Percentiles rank a stretch among this genome's conserved stretches.
Evolutionary conservation across 2,113 vertebrate species (phyloP).

Genomic region (Melanerpes formicivorus): DNA sequence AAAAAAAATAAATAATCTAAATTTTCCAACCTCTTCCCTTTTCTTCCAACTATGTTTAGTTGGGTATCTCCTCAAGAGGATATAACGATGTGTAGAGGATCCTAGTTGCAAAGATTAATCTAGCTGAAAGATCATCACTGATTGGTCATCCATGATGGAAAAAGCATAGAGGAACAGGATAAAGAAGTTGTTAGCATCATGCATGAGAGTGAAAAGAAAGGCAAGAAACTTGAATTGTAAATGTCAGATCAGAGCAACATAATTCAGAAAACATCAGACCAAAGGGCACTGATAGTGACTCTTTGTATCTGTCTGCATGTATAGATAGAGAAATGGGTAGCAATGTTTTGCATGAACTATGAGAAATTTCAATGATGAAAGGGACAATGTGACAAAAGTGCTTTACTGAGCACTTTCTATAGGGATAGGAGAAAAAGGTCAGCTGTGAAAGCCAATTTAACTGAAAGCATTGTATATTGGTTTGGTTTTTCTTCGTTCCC

Average conservation of each 20-base stretch:
- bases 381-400: background rate
- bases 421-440: background rate
- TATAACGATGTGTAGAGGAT: background rate
- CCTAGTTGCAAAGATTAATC: background rate
- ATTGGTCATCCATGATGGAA: background rate
- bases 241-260: background rate
- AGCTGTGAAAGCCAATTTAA: background rate
- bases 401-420: background rate
- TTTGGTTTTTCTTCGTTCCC: too few relatives aligned
- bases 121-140: background rate
- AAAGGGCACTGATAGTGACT: background rate
- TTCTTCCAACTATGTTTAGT: background rate
- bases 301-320: background rate
- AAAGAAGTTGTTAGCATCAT: background rate
- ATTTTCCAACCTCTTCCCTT: background rate
- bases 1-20: background rate
- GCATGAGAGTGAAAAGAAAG: background rate
- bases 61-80: background rate
- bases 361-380: background rate
- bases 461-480: background rate
- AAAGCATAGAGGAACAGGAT: background rate
- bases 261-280: background rate
- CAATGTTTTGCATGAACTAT: background rate
- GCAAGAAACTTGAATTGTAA: background rate
- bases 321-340: background rate